phyloP scores from a whole-genome alignment of 2,888 invertebrate genomes.

The Holacanthella duospinosa region DNA sequence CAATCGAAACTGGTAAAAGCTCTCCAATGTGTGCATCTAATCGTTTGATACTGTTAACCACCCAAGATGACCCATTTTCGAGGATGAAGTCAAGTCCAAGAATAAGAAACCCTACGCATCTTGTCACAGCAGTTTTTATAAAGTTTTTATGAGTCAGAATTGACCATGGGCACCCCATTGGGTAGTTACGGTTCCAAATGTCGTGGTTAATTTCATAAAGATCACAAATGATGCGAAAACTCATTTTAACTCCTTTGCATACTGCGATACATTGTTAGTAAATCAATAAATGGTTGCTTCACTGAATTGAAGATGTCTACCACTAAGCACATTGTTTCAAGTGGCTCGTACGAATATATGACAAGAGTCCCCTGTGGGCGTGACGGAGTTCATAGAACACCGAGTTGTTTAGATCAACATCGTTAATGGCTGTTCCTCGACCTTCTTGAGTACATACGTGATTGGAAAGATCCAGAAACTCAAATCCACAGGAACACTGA shows the following conservation, averaged over 20 bases:
- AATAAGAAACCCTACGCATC: not conserved
- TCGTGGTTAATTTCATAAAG: not conserved
- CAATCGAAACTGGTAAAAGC: no score
- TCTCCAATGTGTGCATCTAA: no score
- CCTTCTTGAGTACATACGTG: not conserved
- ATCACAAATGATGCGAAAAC: no score
- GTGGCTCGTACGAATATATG: not conserved
- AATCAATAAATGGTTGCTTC: not conserved
- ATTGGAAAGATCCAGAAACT: not conserved
- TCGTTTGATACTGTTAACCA: no score
- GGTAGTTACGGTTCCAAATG: not conserved
- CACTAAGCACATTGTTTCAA: not conserved
- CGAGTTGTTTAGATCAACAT: no score
- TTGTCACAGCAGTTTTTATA: not conserved
- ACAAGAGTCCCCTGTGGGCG: not conserved
- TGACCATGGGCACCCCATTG: not conserved
- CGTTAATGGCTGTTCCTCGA: not conserved
- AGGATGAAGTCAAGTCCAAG: no score
- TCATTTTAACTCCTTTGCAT: not conserved
- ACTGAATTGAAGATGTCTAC: not conserved
- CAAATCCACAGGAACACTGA: not conserved
- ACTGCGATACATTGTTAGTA: not conserved
- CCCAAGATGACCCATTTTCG: no score
- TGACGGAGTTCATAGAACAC: no score
- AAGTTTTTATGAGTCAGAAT: no score